phyloP scores from a whole-genome alignment of 1,140 invertebrate species.

The Camponotus pennsylvanicus region DNA sequence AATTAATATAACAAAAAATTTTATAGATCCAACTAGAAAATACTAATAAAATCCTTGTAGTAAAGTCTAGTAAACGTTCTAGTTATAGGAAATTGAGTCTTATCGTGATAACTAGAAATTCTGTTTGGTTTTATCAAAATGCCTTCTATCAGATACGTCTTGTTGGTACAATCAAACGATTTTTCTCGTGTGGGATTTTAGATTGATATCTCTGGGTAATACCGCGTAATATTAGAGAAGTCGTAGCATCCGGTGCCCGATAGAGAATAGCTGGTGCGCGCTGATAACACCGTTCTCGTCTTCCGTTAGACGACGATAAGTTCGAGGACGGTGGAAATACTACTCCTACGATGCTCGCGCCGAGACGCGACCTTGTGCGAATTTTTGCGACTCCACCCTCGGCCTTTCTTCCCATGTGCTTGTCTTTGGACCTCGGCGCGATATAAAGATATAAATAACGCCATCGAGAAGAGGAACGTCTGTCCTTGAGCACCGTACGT shows the following conservation, averaged over 20 bases:
- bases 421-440: slow-evolving; percentile 28
- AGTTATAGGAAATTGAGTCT: too few species aligned
- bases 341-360: background rate
- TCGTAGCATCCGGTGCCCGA: background rate
- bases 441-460: slow-evolving; percentile 69
- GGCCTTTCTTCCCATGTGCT: background rate
- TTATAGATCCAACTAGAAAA: too few species aligned
- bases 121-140: too few species aligned
- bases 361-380: slow-evolving; percentile 17
- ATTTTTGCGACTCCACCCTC: slow-evolving; percentile 40
- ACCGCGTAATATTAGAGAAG: background rate
- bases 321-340: background rate
- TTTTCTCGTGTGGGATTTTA: too few species aligned
- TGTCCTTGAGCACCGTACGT: slow-evolving; percentile 61
- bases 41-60: too few species aligned
- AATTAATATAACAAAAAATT: too few species aligned
- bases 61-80: too few species aligned
- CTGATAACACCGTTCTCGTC: background rate
- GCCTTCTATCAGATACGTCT: too few species aligned
- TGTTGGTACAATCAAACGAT: too few species aligned
- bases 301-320: slow-evolving; percentile 20
- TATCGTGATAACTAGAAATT: too few species aligned
- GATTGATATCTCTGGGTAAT: background rate
- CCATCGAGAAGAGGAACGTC: slow-evolving; percentile 61
- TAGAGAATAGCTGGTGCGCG: background rate